Base-by-base conservation (phyloP, 2,113 vertebrate species). In the Onychostruthus taczanowskii region DNA sequence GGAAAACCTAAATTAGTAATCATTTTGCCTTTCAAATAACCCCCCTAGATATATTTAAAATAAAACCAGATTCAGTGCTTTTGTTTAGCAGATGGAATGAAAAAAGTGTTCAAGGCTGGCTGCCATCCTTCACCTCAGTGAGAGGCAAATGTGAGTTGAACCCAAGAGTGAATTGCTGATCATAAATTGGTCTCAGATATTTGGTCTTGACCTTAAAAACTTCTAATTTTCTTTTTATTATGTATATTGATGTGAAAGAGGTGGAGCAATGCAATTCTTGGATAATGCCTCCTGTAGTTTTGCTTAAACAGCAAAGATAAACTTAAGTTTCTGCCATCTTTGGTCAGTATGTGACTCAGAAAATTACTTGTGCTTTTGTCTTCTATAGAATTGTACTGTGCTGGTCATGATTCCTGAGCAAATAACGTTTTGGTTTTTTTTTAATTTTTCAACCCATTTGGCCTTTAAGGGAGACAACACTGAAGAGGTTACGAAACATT, bases 401-500 rank as follows among this genome's bases (percentile, higher is more conserved):
- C 63, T 74, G 64, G 31, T 84, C 63, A 63, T 63, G 30, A 84
- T 62, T 92, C 70, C 73, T 50, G 43, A 56, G 35, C 35, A 88
- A 55, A 33, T 35, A 39, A 13, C 26, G 64, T 39, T 44, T 78
- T 73, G n/a, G n/a, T 39, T 19, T 11, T 75, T 41, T 50, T 83
- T 74, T 33, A 24, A 30, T 64, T 80, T 63, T 74, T 62, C 5
- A 5, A 67, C 13, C 30, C 52, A 17, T 24, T 89, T 93, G 55
- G 27, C 13, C 20, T 74, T 67, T 72, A 35, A 69, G n/a, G 64
- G 52, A 83, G 70, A 47, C 35, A 59, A 43, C 43, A 78, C 39
- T 26, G 35, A 59, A 70, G 90, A 92, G 59, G 39, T 91, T 62
- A 83, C 46, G 56, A 85, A 88, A 69, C 30, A 44, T 26, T 93